Base-by-base conservation (phyloP, 2,113 vertebrate genomes). In the Amblyopsis rosae region DNA sequence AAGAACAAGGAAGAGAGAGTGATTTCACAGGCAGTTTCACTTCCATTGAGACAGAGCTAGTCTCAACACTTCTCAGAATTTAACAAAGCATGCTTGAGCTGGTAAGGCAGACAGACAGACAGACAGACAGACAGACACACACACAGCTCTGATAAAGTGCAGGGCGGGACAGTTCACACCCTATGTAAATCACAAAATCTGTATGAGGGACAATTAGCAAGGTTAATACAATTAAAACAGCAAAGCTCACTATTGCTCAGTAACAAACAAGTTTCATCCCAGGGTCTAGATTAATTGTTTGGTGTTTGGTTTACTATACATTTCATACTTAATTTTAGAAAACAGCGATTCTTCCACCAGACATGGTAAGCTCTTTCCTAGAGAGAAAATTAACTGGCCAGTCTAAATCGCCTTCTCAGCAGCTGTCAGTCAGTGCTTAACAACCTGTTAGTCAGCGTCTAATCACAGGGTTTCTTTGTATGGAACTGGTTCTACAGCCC, bases 401-500 rank as follows among this genome's bases (percentile, higher is more conserved):
- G 77, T 79, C 45, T 67, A 62, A 70, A 78, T 85, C 75, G 63
- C 85, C 19, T 16, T 46, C 73, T 65, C 67, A 60, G 65, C 58
- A 35, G 73, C 77, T 33, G 80, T 88, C 86, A 81, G 69, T 60
- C 73, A 58, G 78, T 77, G 69, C 70, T 83, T 81, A 79, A 86
- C 79, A 89, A 90, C 91, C 84, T 80, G 91, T 92, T 88, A 76
- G 76, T 85, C 90, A 84, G 75, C 79, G 82, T 70, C 41, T 80
- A 86, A 86, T 88, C 83, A 90, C 83, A 89, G 76, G 53, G 74
- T 61, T 78, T 63, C 82, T 85, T 87, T 92, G 89, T 89, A 46
- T 35, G 79, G 70, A 90, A 92, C 90, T 64, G 81, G 89, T 88
- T 92, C 72, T 77, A 83, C 92, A 84, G 88, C 87, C 80, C 83